Evolutionary conservation across 2,888 invertebrate species (phyloP).

Genomic region (Gymnocheta viridis): DNA sequence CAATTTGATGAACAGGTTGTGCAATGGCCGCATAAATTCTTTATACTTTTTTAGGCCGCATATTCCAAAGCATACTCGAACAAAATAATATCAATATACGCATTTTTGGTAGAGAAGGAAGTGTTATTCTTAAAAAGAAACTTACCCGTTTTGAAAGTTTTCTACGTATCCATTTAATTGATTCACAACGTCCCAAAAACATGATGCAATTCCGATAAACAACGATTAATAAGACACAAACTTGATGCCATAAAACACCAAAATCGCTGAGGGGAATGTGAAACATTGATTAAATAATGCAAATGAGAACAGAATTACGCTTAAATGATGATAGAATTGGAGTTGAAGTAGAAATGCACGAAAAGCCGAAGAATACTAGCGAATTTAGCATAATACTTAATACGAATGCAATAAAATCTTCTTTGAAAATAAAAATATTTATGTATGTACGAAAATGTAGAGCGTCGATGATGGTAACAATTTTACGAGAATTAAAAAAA

Average conservation of each 20-base stretch:
- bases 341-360: constrained; percentile 33
- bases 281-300: constrained; percentile 72
- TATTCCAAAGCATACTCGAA: too few species aligned
- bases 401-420: neutral
- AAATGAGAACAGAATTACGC: constrained; percentile 17
- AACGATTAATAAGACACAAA: constrained; percentile 76
- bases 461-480: neutral
- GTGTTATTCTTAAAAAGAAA: too few species aligned
- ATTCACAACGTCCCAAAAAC: constrained; percentile 77
- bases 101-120: too few species aligned
- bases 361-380: constrained; percentile 35
- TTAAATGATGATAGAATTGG: constrained; percentile 17
- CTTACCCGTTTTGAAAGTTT: constrained; percentile 73
- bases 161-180: constrained; percentile 79
- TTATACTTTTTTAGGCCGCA: too few species aligned
- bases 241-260: constrained; percentile 77
- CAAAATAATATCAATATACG: too few species aligned
- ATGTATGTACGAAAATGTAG: neutral
- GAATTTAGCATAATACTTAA: constrained; percentile 48
- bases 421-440: constrained; percentile 10
- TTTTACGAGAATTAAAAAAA: neutral
- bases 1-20: too few species aligned
- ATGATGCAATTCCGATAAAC: constrained; percentile 75
- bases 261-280: constrained; percentile 68
- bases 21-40: too few species aligned